These are phyloP conservation scores for Peromyscus californicus DNA, from an alignment of 2,113 vertebrate genomes.

Conservation along the genomic window DNA sequence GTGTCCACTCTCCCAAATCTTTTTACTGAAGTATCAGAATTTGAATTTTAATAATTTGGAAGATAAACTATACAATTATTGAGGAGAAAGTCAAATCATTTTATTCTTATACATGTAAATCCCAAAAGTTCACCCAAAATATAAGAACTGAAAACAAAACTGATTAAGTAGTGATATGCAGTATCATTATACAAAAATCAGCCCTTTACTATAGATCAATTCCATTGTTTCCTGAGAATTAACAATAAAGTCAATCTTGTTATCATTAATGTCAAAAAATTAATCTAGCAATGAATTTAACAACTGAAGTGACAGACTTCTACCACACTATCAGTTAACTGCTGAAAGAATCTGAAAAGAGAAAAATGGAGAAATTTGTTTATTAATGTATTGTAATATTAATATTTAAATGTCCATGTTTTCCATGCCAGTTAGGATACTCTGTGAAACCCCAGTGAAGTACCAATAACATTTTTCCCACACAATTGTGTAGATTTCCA, in stretches of 20 bases:
- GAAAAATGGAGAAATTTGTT: neutral
- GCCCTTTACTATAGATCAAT: neutral
- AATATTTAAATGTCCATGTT: neutral
- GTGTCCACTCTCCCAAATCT: no score
- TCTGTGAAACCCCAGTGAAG: neutral
- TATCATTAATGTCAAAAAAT: neutral
- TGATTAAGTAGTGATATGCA: neutral
- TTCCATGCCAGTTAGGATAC: neutral
- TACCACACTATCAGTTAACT: neutral
- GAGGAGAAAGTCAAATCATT: neutral
- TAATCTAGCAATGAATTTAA: neutral
- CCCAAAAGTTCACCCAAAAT: neutral
- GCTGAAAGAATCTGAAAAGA: neutral
- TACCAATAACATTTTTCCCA: neutral
- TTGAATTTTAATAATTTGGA: neutral
- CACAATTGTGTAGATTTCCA: neutral
- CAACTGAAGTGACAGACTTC: neutral
- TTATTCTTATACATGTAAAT: neutral
- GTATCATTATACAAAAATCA: neutral
- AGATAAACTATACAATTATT: neutral
- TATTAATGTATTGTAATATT: neutral
- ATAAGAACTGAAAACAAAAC: neutral
- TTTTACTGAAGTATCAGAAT: neutral
- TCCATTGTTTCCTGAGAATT: neutral
- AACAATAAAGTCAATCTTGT: neutral